Evolutionary conservation across 2,888 invertebrate genomes (phyloP), one percentile per base, ranked within the genome.

Genomic region (Drosophila koepferae): DNA sequence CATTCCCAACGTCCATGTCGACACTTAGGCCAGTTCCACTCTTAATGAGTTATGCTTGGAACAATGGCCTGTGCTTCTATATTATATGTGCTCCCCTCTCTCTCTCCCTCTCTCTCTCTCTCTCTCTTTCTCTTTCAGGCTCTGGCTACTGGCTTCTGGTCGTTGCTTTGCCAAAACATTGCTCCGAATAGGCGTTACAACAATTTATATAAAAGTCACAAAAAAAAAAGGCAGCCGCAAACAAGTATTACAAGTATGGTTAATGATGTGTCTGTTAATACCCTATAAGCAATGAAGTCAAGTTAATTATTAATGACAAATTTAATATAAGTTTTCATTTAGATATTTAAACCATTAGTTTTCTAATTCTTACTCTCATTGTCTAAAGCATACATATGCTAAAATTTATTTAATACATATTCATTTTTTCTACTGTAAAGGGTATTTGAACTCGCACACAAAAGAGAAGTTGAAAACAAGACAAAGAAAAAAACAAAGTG

Each of bases 31-130:
- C 81, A 65, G 69, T 71, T 71, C 69, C 77, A 71, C 59, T 66
- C 85, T 72, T 91, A 90, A 90, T 90, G 91, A 91, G 89, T 82
- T 79, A 84, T 91, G 81, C 72, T 81, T 79, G 83, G 90, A 88
- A 84, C 90, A 89, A 89, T 80, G 84, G 74, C 65, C 70, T 59
- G 59, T 64, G 63, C 63, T 69, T 68, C 54, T 63, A 79, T 74
- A 79, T 64, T 63, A 80, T 80, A 89, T 69, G 71, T 43, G 46
- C 63, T 28, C 38, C 62, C 28, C 62, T 14, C 41, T 18, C 55
- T 55, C 41, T 41, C 40, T 40, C 40, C n/a, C 40, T 40, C 2
- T 34, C 34, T 34, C 34, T 9, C 9, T 34, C 34, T 34, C 40
- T n/a, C 8, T n/a, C 16, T 20, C 20, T 20, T 20, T 20, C 40